Evolutionary conservation across 2,888 invertebrate genomes (phyloP), one percentile per base, ranked within the genome.

Genomic region (Vesta saturnalis): DNA sequence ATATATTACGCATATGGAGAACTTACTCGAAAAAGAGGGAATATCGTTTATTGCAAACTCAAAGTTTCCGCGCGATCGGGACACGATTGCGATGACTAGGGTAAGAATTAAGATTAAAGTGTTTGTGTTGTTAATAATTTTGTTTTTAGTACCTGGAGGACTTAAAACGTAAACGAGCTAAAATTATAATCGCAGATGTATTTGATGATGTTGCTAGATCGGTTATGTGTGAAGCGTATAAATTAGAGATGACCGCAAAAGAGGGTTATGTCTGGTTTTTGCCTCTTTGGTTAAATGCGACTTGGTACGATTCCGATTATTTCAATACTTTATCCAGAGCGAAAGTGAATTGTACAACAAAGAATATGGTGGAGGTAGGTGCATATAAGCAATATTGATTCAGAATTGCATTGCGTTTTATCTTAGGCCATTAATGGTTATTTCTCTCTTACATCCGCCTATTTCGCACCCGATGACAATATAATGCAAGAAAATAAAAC

Each of bases 221-320:
- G 64, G 91, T 95, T 12, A 90, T 96, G 88, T 96, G 96, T 81
- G 92, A 93, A 79, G 95, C 94, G 0, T 90, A 86, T 79, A 87
- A 85, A 76, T 86, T 89, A 70, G 87, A 90, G 70, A 93, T 94
- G 89, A 89, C 89, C 18, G 90, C 90, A 0, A 80, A 82, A 55
- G 83, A 92, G 74, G 94, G 93, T 43, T 94, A 92, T 82, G 92
- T 93, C 1, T 96, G 96, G 96, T 93, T 96, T 79, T 85, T 96
- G 64, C 94, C 96, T 0, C 86, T 88, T 35, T 92, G 94, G 91
- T 85, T 92, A 16, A 86, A 87, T 5, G 80, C 85, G 1, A 83
- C 87, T 71, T 92, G 91, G 90, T 89, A 87, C 78, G 84, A 90
- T 73, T 89, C 89, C 0, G 87, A 88, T 69, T 81, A 80, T 19